phyloP scores from a whole-genome alignment of 2,888 invertebrate species.

The Allacma fusca region DNA sequence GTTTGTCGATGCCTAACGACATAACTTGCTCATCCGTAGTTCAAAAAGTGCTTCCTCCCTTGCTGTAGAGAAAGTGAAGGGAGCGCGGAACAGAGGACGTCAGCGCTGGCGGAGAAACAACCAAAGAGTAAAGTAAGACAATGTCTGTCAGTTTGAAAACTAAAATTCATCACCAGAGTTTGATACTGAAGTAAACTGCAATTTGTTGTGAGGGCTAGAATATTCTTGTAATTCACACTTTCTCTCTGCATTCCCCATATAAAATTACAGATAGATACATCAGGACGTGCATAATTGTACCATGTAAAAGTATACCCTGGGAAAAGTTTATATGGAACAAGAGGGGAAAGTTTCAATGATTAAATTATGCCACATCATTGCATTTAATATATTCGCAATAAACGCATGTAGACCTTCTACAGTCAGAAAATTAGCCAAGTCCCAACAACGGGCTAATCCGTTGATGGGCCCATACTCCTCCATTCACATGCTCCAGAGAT shows the following conservation, averaged over 20 bases:
- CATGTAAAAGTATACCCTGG: no score
- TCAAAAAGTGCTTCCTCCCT: background rate
- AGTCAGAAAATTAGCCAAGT: background rate
- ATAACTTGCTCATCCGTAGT: constrained; percentile 7
- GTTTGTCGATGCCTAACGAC: background rate
- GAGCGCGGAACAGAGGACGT: background rate
- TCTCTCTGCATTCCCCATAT: background rate
- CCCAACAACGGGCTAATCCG: background rate
- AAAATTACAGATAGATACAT: no score
- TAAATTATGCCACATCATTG: constrained; percentile 3
- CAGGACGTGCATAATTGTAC: no score
- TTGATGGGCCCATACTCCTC: background rate
- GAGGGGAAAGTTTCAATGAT: background rate
- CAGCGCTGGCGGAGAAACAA: background rate
- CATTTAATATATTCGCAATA: background rate
- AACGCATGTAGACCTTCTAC: background rate
- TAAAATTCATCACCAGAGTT: background rate
- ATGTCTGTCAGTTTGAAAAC: constrained; percentile 6
- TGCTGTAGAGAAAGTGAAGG: background rate
- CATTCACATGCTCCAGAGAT: background rate
- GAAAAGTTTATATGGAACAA: no score
- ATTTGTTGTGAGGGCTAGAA: background rate
- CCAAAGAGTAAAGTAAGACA: background rate
- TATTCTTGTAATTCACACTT: background rate
- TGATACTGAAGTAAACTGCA: background rate